Evolutionary conservation across 2,797 vertebrate genomes (phyloP).

Genomic region (Clarias platycephalus): DNA sequence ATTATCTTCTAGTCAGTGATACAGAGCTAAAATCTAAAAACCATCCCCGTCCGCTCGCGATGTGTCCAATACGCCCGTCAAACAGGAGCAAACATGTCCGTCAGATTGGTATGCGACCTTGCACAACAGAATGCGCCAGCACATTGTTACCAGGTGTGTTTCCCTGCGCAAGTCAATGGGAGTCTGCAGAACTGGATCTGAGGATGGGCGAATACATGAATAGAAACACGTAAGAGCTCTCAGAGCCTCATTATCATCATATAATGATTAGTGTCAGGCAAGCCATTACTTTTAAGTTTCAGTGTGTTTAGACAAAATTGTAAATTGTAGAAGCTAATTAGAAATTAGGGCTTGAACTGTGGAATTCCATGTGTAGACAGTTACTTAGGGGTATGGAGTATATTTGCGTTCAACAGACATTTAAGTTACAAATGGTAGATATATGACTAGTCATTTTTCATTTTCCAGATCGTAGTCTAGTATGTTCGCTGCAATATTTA

Average conservation of each 20-base stretch:
- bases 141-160: conserved; percentile 25
- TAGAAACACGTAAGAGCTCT: not conserved
- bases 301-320: no score
- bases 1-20: not conserved
- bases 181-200: conserved; percentile 12
- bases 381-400: not conserved
- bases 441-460: not conserved
- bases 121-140: not conserved
- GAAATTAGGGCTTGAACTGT: no score
- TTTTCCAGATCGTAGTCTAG: not conserved
- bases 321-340: no score
- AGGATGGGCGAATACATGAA: conserved; percentile 3
- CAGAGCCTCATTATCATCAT: not conserved
- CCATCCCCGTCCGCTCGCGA: not conserved
- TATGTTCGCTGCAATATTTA: not conserved
- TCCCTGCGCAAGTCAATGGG: not conserved
- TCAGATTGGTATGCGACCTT: conserved; percentile 12
- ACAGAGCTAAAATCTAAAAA: not conserved
- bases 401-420: not conserved
- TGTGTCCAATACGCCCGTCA: not conserved
- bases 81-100: conserved; percentile 33
- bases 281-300: no score
- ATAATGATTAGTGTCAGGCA: not conserved
- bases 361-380: not conserved
- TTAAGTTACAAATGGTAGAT: not conserved